Percentiles rank a stretch among this genome's conserved stretches.
Evolutionary conservation across 2,888 invertebrate genomes (phyloP).

Genomic region (Teleogryllus oceanicus): DNA sequence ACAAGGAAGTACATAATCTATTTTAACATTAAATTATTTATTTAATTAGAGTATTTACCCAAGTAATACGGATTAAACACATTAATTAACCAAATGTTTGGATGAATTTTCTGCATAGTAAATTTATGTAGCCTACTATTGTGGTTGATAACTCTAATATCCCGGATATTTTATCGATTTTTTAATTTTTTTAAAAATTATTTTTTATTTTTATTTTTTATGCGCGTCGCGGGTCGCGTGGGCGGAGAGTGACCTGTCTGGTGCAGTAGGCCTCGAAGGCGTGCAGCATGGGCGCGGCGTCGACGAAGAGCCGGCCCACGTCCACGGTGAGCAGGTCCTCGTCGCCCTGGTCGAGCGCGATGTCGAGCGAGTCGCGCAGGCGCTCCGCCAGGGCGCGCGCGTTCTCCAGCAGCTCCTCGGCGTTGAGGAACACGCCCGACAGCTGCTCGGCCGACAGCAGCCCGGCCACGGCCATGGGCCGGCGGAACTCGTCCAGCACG

Average conservation of each 20-base stretch:
- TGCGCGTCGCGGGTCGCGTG: neutral
- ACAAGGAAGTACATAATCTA: no score
- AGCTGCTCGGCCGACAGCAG: slow-evolving; percentile 76
- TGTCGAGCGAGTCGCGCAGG: slow-evolving; percentile 80
- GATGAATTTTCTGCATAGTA: no score
- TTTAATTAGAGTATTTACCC: no score
- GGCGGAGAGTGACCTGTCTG: slow-evolving; percentile 56
- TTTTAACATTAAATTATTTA: no score
- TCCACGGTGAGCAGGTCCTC: slow-evolving; percentile 82
- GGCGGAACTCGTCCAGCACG: slow-evolving; percentile 87
- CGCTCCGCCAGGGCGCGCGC: slow-evolving; percentile 81
- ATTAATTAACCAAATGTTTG: no score
- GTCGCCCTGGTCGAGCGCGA: slow-evolving; percentile 60
- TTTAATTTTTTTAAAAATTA: no score
- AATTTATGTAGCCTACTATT: no score
- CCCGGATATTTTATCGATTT: no score
- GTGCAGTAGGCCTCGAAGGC: slow-evolving; percentile 95
- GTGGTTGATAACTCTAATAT: no score
- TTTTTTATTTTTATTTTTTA: no score
- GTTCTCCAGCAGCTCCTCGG: slow-evolving; percentile 86
- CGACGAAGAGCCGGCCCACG: slow-evolving; percentile 84
- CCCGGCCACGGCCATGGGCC: slow-evolving; percentile 90
- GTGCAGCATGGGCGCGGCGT: slow-evolving; percentile 87
- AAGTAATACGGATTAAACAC: no score
- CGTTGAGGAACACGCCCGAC: slow-evolving; percentile 87